Base-by-base conservation (phyloP, 2,797 vertebrate species). In the Neosilurus hyrtlii region DNA sequence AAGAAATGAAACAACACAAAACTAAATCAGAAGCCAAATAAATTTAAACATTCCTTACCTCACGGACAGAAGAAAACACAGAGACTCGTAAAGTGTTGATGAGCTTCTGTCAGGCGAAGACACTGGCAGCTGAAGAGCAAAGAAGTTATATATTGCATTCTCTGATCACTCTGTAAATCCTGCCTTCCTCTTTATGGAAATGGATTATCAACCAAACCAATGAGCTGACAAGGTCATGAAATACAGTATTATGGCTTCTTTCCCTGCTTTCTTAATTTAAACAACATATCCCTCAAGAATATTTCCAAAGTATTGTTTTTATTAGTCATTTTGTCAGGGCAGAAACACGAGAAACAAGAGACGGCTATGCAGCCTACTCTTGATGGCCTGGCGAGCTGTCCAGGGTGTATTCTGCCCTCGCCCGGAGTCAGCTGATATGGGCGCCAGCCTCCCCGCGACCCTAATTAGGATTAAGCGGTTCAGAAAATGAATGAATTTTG, bases 101-200 rank as follows among this genome's bases (percentile, higher is more conserved):
- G 59, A 83, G 82, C 24, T 74, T 77, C 57, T 80, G 87, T 88
- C 88, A 89, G 91, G 88, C n/a, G 0, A 83, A 93, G 93, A 87
- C 85, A 84, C 88, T 51, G 88, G 85, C 92, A 91, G 90, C 88
- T 90, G 85, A 73, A 90, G 91, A 84, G 86, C 86, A 88, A 91
- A 94, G 92, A 95, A 95, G 96, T 93, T 97, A 96, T 98, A 97
- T 97, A 99, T 97, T 95, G 92, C 93, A 93, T 95, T 93, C 93
- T 92, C 87, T 86, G 91, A 92, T 94, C 90, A 94, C 94, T 93
- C 89, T 90, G 92, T 92, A 95, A 94, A 96, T 94, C 94, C 90
- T 89, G 83, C 91, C 90, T 93, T 93, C 95, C 97, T 98, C 95
- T 92, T 96, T 98, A 97, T 97, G 97, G 97, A 95, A 96, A 95